phyloP scores from a whole-genome alignment of 2,888 invertebrate genomes.

The Nycteola revayana region DNA sequence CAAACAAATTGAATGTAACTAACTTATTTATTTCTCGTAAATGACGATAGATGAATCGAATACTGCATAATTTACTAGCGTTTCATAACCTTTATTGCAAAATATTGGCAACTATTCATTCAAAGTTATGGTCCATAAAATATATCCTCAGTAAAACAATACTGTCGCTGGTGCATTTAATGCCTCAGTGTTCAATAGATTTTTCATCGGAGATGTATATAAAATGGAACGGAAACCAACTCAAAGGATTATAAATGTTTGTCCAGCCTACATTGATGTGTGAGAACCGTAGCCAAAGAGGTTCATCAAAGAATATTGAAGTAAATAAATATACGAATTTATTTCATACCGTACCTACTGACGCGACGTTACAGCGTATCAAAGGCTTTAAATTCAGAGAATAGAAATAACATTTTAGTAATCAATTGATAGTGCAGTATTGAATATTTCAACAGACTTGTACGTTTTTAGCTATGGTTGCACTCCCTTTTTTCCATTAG shows the following conservation, averaged over 20 bases:
- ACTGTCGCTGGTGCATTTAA: slow-evolving; percentile 5
- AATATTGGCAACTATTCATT: too few relatives aligned
- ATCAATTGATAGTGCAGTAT: too few relatives aligned
- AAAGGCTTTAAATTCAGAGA: slow-evolving; percentile 38
- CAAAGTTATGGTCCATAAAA: slow-evolving; percentile 1
- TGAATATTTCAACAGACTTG: too few relatives aligned
- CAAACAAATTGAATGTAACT: too few relatives aligned
- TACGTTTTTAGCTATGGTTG: too few relatives aligned
- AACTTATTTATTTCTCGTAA: too few relatives aligned
- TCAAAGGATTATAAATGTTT: slow-evolving; percentile 28
- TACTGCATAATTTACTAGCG: too few relatives aligned
- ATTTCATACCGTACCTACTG: slow-evolving; percentile 6
- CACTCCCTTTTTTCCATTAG: too few relatives aligned
- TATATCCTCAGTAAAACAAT: slow-evolving; percentile 1
- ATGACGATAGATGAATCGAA: too few relatives aligned
- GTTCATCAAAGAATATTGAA: slow-evolving; percentile 31
- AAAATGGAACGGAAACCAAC: slow-evolving; percentile 13
- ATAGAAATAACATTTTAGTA: too few relatives aligned
- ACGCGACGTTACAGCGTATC: slow-evolving; percentile 38
- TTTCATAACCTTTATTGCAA: too few relatives aligned
- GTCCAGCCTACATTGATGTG: slow-evolving; percentile 30
- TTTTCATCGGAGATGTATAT: slow-evolving; percentile 22
- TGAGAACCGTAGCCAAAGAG: slow-evolving; percentile 29
- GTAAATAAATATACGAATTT: slow-evolving; percentile 26
- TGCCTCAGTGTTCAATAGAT: slow-evolving; percentile 7